Conservation (phyloP, 2,113 vertebrate species). For the Dermatemys mawii region DNA sequence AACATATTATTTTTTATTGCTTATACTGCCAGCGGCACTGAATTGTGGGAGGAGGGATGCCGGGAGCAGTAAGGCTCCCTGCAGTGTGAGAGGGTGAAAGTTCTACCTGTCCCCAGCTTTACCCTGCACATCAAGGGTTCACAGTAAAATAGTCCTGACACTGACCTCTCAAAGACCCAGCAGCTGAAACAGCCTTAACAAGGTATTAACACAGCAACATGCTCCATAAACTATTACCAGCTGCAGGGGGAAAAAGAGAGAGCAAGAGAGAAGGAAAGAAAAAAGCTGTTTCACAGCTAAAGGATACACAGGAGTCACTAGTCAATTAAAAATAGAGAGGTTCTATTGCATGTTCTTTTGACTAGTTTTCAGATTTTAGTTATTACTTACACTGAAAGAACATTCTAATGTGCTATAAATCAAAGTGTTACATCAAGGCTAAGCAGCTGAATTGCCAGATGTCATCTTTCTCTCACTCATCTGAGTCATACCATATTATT, state of each 20-base stretch:
- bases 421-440: not conserved
- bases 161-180: constrained; percentile 80
- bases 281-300: not conserved
- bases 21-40: not conserved
- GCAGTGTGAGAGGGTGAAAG: constrained; percentile 54
- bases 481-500: not conserved
- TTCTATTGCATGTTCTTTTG: not conserved
- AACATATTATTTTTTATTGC: constrained; percentile 71
- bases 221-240: constrained; percentile 77
- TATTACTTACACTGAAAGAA: rapidly evolving
- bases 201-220: constrained; percentile 78
- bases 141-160: constrained; percentile 82
- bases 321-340: not conserved
- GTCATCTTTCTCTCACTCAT: not conserved
- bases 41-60: constrained; percentile 14
- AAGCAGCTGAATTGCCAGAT: not conserved
- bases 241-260: constrained; percentile 52
- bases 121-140: constrained; percentile 78
- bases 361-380: not conserved
- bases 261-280: not conserved
- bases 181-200: constrained; percentile 82
- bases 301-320: not conserved
- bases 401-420: not conserved
- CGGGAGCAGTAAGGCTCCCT: constrained; percentile 45
- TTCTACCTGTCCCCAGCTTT: constrained; percentile 70